Conservation (phyloP, 2,888 invertebrate genomes). For the Eurytoma adleriae region DNA sequence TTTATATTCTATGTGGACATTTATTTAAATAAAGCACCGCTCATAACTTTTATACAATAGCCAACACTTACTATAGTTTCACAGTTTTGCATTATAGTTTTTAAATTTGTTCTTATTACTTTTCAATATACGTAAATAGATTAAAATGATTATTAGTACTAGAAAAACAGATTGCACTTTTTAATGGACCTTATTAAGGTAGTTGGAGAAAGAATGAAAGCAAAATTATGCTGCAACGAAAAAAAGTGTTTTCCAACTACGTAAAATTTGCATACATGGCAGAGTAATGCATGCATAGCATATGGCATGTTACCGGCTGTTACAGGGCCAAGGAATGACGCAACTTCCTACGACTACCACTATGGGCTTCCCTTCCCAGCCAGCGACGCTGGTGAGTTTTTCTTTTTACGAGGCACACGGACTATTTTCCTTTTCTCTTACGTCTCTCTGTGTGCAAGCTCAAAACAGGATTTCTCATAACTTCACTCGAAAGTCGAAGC, state of each 20-base stretch:
- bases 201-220: conserved; percentile 19
- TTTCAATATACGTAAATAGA: conserved; percentile 6
- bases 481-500: conserved; percentile 26
- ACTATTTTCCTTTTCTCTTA: conserved; percentile 1
- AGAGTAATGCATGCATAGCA: conserved; percentile 74
- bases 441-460: conserved; percentile 19
- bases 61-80: background rate
- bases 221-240: background rate
- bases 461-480: conserved; percentile 21
- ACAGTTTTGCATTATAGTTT: conserved; percentile 13
- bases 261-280: conserved; percentile 52
- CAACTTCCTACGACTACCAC: conserved; percentile 72
- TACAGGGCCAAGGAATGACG: conserved; percentile 77
- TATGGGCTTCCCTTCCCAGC: conserved; percentile 70
- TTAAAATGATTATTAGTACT: background rate
- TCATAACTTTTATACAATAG: conserved; percentile 2
- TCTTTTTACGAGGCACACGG: conserved; percentile 11
- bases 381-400: conserved; percentile 72
- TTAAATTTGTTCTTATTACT: background rate
- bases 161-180: conserved; percentile 6
- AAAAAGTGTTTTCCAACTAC: conserved; percentile 30
- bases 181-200: conserved; percentile 26
- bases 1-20: conserved; percentile 32
- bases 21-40: conserved; percentile 23
- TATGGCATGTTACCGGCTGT: conserved; percentile 74